These are phyloP conservation scores for Hoplodrina blanda DNA, from an alignment of 2,888 invertebrate genomes.

Conservation along the genomic window DNA sequence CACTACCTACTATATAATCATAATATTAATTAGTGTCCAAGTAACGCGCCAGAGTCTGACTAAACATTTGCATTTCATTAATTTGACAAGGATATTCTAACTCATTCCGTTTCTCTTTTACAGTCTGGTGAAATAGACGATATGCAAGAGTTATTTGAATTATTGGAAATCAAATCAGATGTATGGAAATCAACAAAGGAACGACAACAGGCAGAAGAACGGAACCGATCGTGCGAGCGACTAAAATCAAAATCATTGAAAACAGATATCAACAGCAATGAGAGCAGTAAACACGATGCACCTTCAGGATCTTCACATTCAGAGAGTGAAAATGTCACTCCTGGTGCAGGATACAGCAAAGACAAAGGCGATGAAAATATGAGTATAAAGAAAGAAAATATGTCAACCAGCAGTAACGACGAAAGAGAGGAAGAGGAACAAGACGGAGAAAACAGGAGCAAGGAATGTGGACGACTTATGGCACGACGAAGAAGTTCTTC, in stretches of 20 bases:
- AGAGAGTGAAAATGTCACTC: conserved; percentile 87
- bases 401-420: conserved; percentile 89
- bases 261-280: conserved; percentile 89
- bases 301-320: conserved; percentile 88
- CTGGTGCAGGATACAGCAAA: conserved; percentile 88
- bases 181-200: conserved; percentile 92
- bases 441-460: conserved; percentile 89
- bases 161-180: conserved; percentile 96
- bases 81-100: conserved; percentile 32
- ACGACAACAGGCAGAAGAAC: conserved; percentile 88
- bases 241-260: conserved; percentile 85
- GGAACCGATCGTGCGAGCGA: conserved; percentile 88
- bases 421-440: conserved; percentile 89
- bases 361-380: conserved; percentile 85
- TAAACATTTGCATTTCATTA: conserved; percentile 41
- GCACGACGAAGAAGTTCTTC: conserved; percentile 93
- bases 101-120: conserved; percentile 69
- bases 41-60: conserved; percentile 32
- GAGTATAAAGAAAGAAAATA: conserved; percentile 89
- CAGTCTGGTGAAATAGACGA: conserved; percentile 95
- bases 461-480: conserved; percentile 87
- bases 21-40: conserved; percentile 52
- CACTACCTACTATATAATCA: conserved; percentile 31
- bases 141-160: conserved; percentile 95
- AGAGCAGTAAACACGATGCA: conserved; percentile 89